These are phyloP conservation scores for Acronicta alni DNA, from an alignment of 2,888 invertebrate species.

Conservation along the genomic window DNA sequence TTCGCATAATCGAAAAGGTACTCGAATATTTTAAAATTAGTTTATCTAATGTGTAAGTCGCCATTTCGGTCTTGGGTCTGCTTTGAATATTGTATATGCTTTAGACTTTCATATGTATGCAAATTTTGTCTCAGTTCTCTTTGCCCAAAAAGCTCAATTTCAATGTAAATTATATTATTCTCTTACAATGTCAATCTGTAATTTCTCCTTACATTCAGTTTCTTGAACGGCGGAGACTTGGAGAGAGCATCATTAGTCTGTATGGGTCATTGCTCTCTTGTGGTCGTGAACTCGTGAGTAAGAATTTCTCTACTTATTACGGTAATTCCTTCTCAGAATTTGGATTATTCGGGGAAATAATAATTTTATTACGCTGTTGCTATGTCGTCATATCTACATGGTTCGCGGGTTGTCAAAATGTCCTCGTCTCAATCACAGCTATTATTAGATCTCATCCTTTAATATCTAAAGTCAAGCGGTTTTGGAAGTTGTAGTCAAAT, in stretches of 20 bases:
- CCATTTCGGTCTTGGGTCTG: conserved; percentile 13
- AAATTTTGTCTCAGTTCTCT: conserved; percentile 33
- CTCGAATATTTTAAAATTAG: no score
- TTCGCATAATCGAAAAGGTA: conserved; percentile 1
- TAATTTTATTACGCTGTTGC: neutral
- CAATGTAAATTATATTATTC: conserved; percentile 26
- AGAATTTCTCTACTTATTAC: conserved; percentile 15
- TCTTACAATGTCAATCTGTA: conserved; percentile 11
- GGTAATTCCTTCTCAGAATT: conserved; percentile 11
- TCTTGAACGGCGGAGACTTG: conserved; percentile 3
- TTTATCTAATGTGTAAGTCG: neutral
- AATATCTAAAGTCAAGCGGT: no score
- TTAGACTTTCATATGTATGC: conserved; percentile 41
- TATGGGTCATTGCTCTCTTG: conserved; percentile 25
- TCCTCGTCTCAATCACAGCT: no score
- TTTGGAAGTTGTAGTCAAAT: neutral
- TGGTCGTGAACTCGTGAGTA: conserved; percentile 20
- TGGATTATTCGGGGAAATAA: neutral
- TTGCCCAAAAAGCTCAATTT: conserved; percentile 31
- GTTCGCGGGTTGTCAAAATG: no score
- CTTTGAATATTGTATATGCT: conserved; percentile 32
- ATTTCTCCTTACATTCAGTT: conserved; percentile 4
- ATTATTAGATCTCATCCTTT: no score
- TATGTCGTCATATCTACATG: no score
- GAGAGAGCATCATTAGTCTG: conserved; percentile 18